Evolutionary conservation across 2,888 invertebrate species (phyloP).

Genomic region (Thera obeliscata): DNA sequence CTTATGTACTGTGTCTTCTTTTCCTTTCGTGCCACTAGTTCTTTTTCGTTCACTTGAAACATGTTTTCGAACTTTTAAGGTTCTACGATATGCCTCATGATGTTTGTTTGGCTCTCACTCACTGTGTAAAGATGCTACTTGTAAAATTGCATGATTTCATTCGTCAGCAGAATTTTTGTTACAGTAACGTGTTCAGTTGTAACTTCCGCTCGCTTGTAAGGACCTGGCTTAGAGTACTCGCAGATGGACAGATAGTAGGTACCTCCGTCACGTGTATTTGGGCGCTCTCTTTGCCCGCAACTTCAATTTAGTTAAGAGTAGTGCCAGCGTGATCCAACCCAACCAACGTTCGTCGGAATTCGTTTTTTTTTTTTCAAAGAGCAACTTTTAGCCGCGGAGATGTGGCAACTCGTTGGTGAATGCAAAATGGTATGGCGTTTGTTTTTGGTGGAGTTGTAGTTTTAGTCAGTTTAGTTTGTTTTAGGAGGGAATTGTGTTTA

Average conservation of each 20-base stretch:
- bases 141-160: too few relatives aligned
- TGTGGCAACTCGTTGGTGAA: conserved; percentile 40
- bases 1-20: too few relatives aligned
- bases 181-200: background rate
- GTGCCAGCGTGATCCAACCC: conserved; percentile 65
- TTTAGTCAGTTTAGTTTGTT: conserved; percentile 14
- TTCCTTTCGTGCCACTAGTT: too few relatives aligned
- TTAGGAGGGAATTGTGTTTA: background rate
- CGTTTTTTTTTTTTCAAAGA: conserved; percentile 57
- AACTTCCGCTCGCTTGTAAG: background rate
- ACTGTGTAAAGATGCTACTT: too few relatives aligned
- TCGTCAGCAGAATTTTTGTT: background rate
- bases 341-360: conserved; percentile 51
- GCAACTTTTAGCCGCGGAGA: conserved; percentile 55
- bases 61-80: too few relatives aligned
- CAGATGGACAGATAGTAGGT: conserved; percentile 66
- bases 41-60: too few relatives aligned
- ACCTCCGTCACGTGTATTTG: conserved; percentile 60
- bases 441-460: conserved; percentile 30
- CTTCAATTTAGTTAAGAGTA: conserved; percentile 83
- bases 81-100: too few relatives aligned
- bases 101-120: too few relatives aligned
- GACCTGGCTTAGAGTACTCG: conserved; percentile 47
- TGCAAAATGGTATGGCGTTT: conserved; percentile 37
- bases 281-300: conserved; percentile 69